Evolutionary conservation across 2,888 invertebrate species (phyloP).

Genomic region (Cancer borealis): DNA sequence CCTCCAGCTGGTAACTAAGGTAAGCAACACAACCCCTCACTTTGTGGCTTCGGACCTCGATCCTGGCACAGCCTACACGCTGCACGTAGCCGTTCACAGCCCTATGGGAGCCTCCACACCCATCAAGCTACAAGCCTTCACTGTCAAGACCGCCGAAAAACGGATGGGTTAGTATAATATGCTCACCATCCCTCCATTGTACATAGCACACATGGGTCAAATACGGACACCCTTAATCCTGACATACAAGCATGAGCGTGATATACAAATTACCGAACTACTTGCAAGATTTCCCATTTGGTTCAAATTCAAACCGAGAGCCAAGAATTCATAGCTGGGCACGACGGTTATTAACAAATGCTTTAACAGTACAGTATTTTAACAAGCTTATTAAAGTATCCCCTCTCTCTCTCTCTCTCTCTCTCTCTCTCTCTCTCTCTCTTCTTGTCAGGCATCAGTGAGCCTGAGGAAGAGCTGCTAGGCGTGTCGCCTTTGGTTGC

Average conservation of each 20-base stretch:
- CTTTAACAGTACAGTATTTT: neutral
- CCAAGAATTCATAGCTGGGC: neutral
- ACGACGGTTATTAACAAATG: neutral
- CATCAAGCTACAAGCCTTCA: slow-evolving; percentile 75
- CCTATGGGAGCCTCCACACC: slow-evolving; percentile 76
- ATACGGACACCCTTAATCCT: neutral
- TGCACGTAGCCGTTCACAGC: slow-evolving; percentile 74
- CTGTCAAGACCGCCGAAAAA: slow-evolving; percentile 76
- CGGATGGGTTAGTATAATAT: slow-evolving; percentile 71
- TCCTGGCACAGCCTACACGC: slow-evolving; percentile 75
- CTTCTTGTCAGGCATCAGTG: slow-evolving; percentile 57
- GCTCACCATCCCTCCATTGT: neutral
- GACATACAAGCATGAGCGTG: neutral
- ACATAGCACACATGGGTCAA: neutral
- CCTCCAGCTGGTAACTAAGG: slow-evolving; percentile 70
- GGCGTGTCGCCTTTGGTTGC: slow-evolving; percentile 63
- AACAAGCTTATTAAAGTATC: neutral
- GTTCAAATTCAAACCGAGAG: neutral
- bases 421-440: no score
- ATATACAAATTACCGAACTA: neutral
- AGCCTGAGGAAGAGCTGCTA: slow-evolving; percentile 59
- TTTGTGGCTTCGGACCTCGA: slow-evolving; percentile 75
- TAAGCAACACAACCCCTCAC: slow-evolving; percentile 73
- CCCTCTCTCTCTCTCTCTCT: neutral
- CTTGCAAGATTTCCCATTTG: neutral